These are phyloP conservation scores for Fukomys damarensis DNA, from an alignment of 2,113 vertebrate species.

Conservation along the genomic window DNA sequence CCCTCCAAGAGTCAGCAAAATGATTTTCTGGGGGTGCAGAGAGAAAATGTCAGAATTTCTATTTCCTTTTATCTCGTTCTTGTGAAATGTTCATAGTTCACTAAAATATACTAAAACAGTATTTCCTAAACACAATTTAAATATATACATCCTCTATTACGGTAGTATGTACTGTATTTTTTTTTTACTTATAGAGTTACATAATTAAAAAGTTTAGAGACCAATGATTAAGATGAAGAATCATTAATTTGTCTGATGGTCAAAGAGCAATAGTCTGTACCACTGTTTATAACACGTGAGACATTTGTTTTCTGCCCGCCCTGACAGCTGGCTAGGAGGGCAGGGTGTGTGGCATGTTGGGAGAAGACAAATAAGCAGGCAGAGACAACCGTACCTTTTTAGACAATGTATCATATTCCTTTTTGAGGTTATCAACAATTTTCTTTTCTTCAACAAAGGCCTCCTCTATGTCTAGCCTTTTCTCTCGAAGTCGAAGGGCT, in stretches of 20 bases:
- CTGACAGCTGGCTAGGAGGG: background rate
- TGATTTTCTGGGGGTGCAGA: background rate
- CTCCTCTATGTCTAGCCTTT: constrained; percentile 90
- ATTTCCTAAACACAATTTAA: constrained; percentile 18
- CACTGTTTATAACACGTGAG: background rate
- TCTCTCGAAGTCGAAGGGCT: constrained; percentile 90
- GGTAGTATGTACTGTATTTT: background rate
- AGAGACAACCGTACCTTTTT: constrained; percentile 88
- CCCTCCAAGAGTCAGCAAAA: background rate
- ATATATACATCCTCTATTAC: background rate
- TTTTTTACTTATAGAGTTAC: background rate
- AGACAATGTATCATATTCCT: constrained; percentile 87
- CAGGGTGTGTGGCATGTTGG: rapidly evolving
- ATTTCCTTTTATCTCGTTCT: constrained; percentile 29
- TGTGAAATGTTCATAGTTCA: background rate
- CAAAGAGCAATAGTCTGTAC: background rate
- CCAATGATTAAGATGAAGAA: background rate
- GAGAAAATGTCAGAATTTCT: background rate
- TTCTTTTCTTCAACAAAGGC: constrained; percentile 90
- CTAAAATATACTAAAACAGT: background rate
- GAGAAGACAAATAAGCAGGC: background rate
- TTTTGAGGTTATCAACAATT: constrained; percentile 87
- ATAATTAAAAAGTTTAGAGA: background rate
- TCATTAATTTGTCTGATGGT: background rate
- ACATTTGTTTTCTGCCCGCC: background rate